phyloP scores from a whole-genome alignment of 2,888 invertebrate species.

The Eupelmus urozonus region DNA sequence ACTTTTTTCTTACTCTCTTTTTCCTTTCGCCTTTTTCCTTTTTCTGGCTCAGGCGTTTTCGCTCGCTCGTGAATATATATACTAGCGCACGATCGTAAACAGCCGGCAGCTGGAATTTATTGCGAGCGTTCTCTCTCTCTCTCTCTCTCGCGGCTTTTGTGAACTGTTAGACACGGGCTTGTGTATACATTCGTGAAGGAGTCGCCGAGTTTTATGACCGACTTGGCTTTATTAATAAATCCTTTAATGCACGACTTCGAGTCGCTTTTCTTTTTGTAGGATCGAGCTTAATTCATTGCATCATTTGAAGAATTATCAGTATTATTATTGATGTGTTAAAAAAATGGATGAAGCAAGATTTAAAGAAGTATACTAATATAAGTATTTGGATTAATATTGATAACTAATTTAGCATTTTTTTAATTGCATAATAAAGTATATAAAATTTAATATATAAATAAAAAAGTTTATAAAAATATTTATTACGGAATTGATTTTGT shows the following conservation, averaged over 20 bases:
- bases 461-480: no score
- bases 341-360: no score
- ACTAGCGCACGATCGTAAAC: constrained; percentile 26
- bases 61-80: constrained; percentile 4
- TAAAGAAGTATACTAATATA: no score
- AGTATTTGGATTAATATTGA: no score
- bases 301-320: no score
- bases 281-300: no score
- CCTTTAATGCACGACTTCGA: constrained; percentile 10
- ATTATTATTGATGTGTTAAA: no score
- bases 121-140: constrained; percentile 45
- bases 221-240: constrained; percentile 32
- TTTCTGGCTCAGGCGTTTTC: neutral
- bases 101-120: constrained; percentile 45
- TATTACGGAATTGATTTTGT: no score
- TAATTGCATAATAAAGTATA: no score
- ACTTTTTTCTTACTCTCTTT: neutral
- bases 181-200: no score
- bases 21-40: neutral
- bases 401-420: no score
- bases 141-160: constrained; percentile 45
- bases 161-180: constrained; percentile 43
- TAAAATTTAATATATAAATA: no score
- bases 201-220: constrained; percentile 32
- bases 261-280: neutral